A percentile compares a stretch with the other conserved stretches of the same genome.
phyloP scores from a whole-genome alignment of 2,888 invertebrate species.

The Pomacea canaliculata region DNA sequence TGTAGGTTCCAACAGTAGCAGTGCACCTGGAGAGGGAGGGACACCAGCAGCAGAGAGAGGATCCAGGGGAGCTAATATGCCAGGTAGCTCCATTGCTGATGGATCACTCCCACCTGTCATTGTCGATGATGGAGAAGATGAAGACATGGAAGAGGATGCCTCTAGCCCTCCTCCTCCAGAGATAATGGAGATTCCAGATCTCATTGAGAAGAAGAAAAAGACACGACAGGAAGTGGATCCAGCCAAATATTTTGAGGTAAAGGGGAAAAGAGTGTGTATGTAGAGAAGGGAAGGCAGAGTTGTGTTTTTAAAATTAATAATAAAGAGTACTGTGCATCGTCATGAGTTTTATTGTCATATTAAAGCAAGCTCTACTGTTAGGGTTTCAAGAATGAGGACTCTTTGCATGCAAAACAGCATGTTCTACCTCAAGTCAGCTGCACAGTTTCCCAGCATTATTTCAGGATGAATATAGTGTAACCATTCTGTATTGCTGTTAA shows the following conservation, averaged over 20 bases:
- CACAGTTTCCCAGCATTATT: no score
- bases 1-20: background rate
- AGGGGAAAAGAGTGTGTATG: background rate
- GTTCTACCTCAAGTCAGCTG: no score
- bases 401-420: no score
- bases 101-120: conserved; percentile 22
- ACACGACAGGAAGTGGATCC: conserved; percentile 64
- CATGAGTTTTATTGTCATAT: no score
- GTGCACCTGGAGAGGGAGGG: background rate
- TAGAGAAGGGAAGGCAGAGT: background rate
- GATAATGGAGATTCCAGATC: conserved; percentile 6
- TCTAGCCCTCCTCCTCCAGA: conserved; percentile 5
- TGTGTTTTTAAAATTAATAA: background rate
- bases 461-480: no score
- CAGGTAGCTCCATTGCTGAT: background rate
- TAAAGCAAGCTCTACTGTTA: no score
- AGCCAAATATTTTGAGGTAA: conserved; percentile 62
- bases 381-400: no score
- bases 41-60: background rate
- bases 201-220: conserved; percentile 50
- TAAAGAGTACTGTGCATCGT: no score
- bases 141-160: conserved; percentile 25
- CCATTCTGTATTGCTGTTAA: no score
- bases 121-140: conserved; percentile 44
- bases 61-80: background rate